Conservation (phyloP, 2,797 vertebrate species). For the Falco berigora region DNA sequence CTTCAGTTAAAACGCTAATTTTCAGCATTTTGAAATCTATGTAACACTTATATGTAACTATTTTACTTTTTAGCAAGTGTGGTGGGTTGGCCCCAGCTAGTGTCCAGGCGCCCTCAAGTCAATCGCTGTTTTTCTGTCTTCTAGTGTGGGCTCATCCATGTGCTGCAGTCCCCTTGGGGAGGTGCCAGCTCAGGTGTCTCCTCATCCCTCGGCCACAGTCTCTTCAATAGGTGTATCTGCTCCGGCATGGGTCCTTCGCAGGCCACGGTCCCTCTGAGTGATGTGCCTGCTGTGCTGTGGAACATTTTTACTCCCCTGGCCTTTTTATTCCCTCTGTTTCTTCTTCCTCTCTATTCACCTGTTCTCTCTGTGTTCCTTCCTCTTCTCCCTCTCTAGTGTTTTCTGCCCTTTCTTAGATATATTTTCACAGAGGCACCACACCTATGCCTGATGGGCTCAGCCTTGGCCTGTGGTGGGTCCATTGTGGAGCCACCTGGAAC, state of each 20-base stretch:
- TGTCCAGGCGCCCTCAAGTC: neutral
- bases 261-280: neutral
- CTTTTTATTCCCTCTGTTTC: neutral
- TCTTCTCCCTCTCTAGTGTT: neutral
- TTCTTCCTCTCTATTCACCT: neutral
- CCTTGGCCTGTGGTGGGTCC: neutral
- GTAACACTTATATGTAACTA: neutral
- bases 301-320: neutral
- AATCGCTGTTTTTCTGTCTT: neutral
- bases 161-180: neutral
- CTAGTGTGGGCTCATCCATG: neutral
- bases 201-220: neutral
- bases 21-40: neutral
- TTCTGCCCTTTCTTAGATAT: neutral
- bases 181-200: rapidly evolving
- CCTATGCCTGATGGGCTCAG: rapidly evolving
- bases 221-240: neutral
- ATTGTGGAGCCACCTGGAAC: neutral
- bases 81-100: neutral
- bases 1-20: neutral
- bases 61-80: neutral
- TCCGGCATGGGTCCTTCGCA: neutral
- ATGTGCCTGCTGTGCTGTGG: neutral
- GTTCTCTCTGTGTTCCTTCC: neutral
- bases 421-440: neutral